Base-by-base conservation (phyloP, 2,113 vertebrate species). In the Xenus cinereus region DNA sequence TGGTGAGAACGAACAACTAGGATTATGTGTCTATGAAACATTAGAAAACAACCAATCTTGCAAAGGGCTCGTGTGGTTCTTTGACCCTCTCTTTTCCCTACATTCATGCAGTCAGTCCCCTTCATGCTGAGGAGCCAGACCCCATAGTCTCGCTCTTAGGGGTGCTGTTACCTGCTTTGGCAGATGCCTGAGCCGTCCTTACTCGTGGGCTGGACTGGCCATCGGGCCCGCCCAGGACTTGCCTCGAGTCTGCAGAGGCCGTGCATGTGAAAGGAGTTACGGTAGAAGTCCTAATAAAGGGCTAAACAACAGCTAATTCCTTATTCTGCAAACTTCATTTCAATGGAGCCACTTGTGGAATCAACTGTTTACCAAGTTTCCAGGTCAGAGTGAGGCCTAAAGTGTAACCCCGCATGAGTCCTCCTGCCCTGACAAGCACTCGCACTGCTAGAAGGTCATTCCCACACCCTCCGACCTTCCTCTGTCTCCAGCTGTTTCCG, bases 361-460 rank as follows among this genome's bases (percentile, higher is more conserved):
- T 43, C 33, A 19, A 3, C 28, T 3, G 0, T 7, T 82, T 16
- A 45, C 48, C 28, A 32, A 1, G 12, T 8, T 35, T 69, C 53
- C 57, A 17, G 59, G 15, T 5, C 82, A 57, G 53, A 60, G 41
- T 2, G 28, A 57, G 28, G 41, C 46, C 46, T 39, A 1, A 60
- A 51, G 50, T 3, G 20, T n/a, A 20, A 27, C 59, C n/a, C 22
- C 2, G 0, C 35, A 33, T 0, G 0, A 60, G 53, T 7, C 14
- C 45, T 82, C n/a, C 39, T 17, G 35, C 46, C 56, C 85, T 28
- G 81, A 39, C 53, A 46, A 68, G 59, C 37, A 12, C 5, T 1
- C 1, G 1, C 14, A 8, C 23, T 39, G 45, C 51, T 26, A 28
- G n/a, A 24, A 74, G 57, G 33, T 53, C 48, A 45, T 10, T 51